Evolutionary conservation across 2,797 vertebrate genomes (phyloP).

Genomic region (Sebastes iracundus): DNA sequence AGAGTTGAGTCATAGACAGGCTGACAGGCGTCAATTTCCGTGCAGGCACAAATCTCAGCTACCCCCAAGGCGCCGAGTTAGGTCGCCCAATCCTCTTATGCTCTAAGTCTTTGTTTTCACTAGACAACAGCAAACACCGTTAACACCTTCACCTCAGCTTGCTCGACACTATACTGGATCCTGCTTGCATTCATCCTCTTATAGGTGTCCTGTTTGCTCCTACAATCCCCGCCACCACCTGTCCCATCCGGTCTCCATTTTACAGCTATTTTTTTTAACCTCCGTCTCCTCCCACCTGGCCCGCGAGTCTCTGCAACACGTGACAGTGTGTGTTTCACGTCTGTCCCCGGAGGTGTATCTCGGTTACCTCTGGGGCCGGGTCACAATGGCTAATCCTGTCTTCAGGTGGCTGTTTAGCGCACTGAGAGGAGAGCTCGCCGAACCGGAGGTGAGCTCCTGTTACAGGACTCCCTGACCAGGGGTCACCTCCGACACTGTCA

Average conservation of each 20-base stretch:
- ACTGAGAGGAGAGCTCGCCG: conserved; percentile 78
- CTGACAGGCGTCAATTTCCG: conserved; percentile 93
- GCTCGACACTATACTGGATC: conserved; percentile 59
- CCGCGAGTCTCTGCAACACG: conserved; percentile 50
- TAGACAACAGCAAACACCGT: conserved; percentile 72
- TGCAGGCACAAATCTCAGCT: conserved; percentile 90
- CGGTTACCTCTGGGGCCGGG: conserved; percentile 81
- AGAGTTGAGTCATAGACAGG: conserved; percentile 91
- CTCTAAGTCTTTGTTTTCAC: conserved; percentile 84
- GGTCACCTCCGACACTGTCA: conserved; percentile 75
- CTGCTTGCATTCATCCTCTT: conserved; percentile 75
- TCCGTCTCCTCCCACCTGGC: conserved; percentile 49
- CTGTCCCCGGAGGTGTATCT: conserved; percentile 80
- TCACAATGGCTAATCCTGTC: conserved; percentile 83
- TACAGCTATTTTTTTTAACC: conserved; percentile 28
- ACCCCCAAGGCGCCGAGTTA: conserved; percentile 85
- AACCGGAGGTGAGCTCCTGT: conserved; percentile 83
- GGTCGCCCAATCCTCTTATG: conserved; percentile 85
- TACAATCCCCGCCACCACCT: conserved; percentile 61
- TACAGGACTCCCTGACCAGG: conserved; percentile 84
- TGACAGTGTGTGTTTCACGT: conserved; percentile 77
- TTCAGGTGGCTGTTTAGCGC: conserved; percentile 86
- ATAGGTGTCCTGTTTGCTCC: conserved; percentile 74
- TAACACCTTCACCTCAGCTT: conserved; percentile 66
- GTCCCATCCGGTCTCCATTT: conserved; percentile 31